These are phyloP conservation scores for Tipula unca DNA, from an alignment of 2,888 invertebrate genomes.

Conservation along the genomic window DNA sequence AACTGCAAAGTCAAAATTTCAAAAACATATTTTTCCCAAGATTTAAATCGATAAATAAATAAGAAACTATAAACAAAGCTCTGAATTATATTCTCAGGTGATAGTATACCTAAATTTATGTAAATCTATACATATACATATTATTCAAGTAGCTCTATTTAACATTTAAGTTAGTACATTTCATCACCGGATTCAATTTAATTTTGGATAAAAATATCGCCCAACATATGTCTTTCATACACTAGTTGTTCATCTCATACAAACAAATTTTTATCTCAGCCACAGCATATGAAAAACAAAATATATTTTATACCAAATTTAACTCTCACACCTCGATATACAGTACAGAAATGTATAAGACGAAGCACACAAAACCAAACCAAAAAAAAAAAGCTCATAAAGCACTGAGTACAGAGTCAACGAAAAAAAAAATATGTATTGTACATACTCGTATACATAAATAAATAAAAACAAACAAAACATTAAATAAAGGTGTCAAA, in stretches of 20 bases:
- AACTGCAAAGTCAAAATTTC: neutral
- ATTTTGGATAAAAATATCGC: neutral
- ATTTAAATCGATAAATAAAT: neutral
- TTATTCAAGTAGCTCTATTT: neutral
- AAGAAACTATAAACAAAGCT: neutral
- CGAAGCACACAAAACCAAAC: neutral
- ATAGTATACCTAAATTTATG: neutral
- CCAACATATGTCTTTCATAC: neutral
- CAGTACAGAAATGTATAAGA: neutral
- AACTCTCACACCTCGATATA: neutral
- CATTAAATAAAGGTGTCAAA: conserved; percentile 14
- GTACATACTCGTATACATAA: neutral
- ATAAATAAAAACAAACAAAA: conserved; percentile 8
- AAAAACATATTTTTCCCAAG: neutral
- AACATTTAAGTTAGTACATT: neutral
- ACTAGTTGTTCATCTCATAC: neutral
- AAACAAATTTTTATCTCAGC: too few relatives aligned
- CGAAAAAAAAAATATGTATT: neutral
- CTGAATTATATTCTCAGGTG: neutral
- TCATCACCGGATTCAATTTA: neutral
- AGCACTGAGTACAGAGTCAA: neutral
- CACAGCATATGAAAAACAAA: neutral
- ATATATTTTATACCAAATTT: neutral
- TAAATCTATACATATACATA: neutral
- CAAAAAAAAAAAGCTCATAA: neutral